These are phyloP conservation scores for Epicampocera succincta DNA, from an alignment of 2,888 invertebrate species.

Conservation along the genomic window DNA sequence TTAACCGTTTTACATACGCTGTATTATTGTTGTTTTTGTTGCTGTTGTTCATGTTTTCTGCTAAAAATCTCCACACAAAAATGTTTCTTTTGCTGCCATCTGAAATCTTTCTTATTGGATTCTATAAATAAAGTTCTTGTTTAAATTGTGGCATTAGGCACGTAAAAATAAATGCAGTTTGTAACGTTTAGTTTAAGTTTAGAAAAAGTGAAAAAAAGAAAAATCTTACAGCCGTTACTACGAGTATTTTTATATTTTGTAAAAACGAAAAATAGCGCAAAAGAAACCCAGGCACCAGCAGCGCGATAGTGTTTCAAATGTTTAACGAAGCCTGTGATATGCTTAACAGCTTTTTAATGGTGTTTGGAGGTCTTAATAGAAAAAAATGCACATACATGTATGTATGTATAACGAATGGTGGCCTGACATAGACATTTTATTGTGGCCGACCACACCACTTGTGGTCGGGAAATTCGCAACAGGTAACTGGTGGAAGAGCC, in stretches of 20 bases:
- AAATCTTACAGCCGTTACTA: constrained; percentile 45
- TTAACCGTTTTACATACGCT: constrained; percentile 36
- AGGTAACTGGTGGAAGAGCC: constrained; percentile 9
- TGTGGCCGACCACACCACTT: not conserved
- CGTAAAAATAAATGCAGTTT: constrained; percentile 57
- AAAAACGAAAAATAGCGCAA: constrained; percentile 2
- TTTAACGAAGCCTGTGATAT: constrained; percentile 66
- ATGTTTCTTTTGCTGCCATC: constrained; percentile 13
- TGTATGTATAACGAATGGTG: constrained; percentile 4
- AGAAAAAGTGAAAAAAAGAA: not conserved
- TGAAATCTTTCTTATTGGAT: constrained; percentile 33
- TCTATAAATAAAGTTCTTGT: constrained; percentile 29
- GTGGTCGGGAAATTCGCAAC: constrained; percentile 26
- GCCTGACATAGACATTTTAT: not conserved
- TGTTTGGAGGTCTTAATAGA: constrained; percentile 41
- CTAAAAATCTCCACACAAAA: constrained; percentile 30
- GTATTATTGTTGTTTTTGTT: no score
- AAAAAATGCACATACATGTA: no score
- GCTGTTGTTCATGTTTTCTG: constrained; percentile 1
- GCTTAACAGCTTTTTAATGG: constrained; percentile 57
- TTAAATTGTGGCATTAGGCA: constrained; percentile 42
- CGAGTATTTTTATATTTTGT: no score
- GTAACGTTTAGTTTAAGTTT: constrained; percentile 50
- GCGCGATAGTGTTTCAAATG: constrained; percentile 47
- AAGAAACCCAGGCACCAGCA: not conserved